Percentiles rank a stretch among this genome's conserved stretches.
phyloP scores from a whole-genome alignment of 1,140 invertebrate genomes.

The Drosophila sturtevanti region DNA sequence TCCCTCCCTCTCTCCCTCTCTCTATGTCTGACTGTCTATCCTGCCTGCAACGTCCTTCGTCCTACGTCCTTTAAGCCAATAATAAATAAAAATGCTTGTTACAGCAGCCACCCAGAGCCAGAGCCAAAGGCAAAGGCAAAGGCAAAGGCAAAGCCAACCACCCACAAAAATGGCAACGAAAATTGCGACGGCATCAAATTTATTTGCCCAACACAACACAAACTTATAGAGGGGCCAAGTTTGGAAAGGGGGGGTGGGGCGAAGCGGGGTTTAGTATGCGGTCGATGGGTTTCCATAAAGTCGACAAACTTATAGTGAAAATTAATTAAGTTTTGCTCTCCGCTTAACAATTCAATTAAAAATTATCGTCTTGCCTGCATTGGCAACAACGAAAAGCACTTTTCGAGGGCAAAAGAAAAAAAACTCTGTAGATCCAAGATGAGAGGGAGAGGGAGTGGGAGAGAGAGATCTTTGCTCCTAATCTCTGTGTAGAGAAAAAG shows the following conservation, averaged over 20 bases:
- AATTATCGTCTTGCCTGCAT: slow-evolving; percentile 54
- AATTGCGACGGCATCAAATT: slow-evolving; percentile 70
- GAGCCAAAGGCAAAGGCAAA: neutral
- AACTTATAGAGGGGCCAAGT: slow-evolving; percentile 51
- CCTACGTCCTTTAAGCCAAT: slow-evolving; percentile 75
- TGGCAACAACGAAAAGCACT: slow-evolving; percentile 77
- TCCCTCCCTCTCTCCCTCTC: slow-evolving; percentile 35
- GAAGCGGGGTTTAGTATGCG: neutral
- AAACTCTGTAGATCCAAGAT: slow-evolving; percentile 19
- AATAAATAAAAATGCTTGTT: slow-evolving; percentile 81
- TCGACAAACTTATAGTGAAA: slow-evolving; percentile 76
- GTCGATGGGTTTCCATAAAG: slow-evolving; percentile 55
- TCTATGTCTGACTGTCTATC: neutral
- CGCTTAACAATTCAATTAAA: slow-evolving; percentile 82
- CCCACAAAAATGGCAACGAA: slow-evolving; percentile 44
- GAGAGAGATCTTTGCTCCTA: slow-evolving; percentile 12
- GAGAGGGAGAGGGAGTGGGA: neutral
- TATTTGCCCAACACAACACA: slow-evolving; percentile 54
- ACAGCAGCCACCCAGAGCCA: slow-evolving; percentile 21
- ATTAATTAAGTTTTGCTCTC: slow-evolving; percentile 80
- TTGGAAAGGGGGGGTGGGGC: neutral
- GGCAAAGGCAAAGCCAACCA: slow-evolving; percentile 32
- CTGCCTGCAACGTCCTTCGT: slow-evolving; percentile 45
- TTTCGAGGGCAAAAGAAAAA: slow-evolving; percentile 23
- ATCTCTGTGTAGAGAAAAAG: no score